These are phyloP conservation scores for Hafferia zeledoni DNA, from an alignment of 2,797 vertebrate genomes.

Conservation along the genomic window DNA sequence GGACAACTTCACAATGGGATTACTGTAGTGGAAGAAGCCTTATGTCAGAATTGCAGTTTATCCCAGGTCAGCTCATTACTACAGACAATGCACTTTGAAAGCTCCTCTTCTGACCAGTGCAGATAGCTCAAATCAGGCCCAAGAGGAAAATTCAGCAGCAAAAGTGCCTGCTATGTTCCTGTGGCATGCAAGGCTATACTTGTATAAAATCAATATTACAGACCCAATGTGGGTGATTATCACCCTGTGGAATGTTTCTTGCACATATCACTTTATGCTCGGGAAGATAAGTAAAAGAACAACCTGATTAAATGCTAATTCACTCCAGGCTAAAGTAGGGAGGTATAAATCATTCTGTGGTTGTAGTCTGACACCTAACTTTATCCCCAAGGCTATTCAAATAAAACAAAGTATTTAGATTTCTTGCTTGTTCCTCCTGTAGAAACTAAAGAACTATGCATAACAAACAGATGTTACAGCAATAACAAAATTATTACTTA, in stretches of 20 bases:
- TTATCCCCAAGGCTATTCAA: background rate
- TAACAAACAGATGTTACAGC: background rate
- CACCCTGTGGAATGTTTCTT: background rate
- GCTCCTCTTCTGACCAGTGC: background rate
- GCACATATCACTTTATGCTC: background rate
- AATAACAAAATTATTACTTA: background rate
- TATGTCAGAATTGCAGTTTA: slow-evolving; percentile 21
- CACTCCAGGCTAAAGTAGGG: background rate
- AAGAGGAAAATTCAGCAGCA: background rate
- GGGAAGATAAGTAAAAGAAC: background rate
- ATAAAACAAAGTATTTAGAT: background rate
- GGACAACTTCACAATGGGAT: background rate
- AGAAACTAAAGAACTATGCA: background rate
- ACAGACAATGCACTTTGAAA: slow-evolving; percentile 5
- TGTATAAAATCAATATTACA: background rate
- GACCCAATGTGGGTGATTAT: background rate
- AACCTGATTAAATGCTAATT: slow-evolving; percentile 1
- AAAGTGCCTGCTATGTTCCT: background rate
- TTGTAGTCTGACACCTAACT: background rate
- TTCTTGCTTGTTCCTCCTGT: background rate
- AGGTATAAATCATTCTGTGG: background rate
- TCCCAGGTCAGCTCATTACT: slow-evolving; percentile 44
- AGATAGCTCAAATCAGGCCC: background rate
- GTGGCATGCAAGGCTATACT: background rate
- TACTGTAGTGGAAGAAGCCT: slow-evolving; percentile 25